These are phyloP conservation scores for Venustoraphidia nigricollis DNA, from an alignment of 2,888 invertebrate species.

Conservation along the genomic window DNA sequence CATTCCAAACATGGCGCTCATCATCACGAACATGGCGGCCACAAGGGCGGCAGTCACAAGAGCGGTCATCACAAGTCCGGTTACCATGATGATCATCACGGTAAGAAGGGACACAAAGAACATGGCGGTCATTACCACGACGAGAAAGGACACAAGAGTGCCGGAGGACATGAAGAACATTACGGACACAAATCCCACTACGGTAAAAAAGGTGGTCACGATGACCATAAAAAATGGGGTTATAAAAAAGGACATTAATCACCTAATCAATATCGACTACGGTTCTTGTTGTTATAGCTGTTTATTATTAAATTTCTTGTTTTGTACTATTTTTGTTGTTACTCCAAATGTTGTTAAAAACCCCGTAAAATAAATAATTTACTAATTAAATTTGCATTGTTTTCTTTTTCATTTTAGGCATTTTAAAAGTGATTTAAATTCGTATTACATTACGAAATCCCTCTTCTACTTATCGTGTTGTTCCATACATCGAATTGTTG, in stretches of 20 bases:
- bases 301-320: conserved; percentile 1
- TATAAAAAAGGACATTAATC: conserved; percentile 32
- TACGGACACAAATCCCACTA: conserved; percentile 57
- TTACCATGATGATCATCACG: conserved; percentile 61
- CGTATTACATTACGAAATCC: too few species aligned
- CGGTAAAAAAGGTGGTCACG: conserved; percentile 66
- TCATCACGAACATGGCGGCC: conserved; percentile 65
- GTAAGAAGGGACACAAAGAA: conserved; percentile 65
- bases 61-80: conserved; percentile 67
- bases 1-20: conserved; percentile 69
- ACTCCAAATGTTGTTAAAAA: too few species aligned
- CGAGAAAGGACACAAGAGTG: conserved; percentile 63
- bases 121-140: conserved; percentile 69
- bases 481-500: too few species aligned
- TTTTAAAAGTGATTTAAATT: too few species aligned
- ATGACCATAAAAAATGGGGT: conserved; percentile 66
- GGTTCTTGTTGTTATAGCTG: not conserved
- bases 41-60: conserved; percentile 68
- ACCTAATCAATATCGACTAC: not conserved
- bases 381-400: too few species aligned
- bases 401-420: too few species aligned
- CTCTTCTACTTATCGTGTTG: too few species aligned
- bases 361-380: too few species aligned
- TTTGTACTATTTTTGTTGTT: conserved; percentile 8
- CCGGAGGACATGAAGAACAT: conserved; percentile 62